A percentile compares a stretch with the other conserved stretches of the same genome.
Evolutionary conservation across 2,797 vertebrate genomes (phyloP).

Genomic region (Galago senegalensis): DNA sequence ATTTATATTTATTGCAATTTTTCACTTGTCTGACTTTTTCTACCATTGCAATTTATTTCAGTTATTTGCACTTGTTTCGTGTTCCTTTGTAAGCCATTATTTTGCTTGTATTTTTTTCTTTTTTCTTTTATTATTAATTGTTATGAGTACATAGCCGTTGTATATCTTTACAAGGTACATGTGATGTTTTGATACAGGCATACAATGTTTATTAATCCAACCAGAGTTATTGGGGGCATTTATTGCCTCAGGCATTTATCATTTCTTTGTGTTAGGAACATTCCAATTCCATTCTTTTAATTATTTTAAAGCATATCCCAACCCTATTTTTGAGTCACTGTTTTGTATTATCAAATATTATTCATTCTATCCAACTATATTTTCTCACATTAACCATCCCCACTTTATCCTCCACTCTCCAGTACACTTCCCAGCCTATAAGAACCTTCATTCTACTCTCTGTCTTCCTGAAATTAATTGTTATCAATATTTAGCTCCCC

Average conservation of each 20-base stretch:
- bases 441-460: not conserved
- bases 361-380: not conserved
- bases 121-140: not conserved
- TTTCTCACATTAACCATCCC: not conserved
- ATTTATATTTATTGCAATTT: not conserved
- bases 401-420: not conserved
- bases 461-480: not conserved
- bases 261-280: not conserved
- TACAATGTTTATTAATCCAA: not conserved
- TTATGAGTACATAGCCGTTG: not conserved
- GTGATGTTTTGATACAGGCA: not conserved
- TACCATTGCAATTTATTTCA: not conserved
- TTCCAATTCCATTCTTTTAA: not conserved
- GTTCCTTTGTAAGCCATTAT: not conserved
- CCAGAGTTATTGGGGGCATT: not conserved
- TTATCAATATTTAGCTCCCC: not conserved
- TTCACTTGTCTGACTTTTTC: not conserved
- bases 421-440: not conserved
- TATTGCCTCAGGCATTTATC: not conserved
- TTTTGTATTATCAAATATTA: not conserved
- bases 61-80: not conserved
- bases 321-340: not conserved
- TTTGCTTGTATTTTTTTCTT: not conserved
- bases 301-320: not conserved
- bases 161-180: not conserved